Conservation (phyloP, 2,113 vertebrate species). For the Coracopsis vasa region DNA sequence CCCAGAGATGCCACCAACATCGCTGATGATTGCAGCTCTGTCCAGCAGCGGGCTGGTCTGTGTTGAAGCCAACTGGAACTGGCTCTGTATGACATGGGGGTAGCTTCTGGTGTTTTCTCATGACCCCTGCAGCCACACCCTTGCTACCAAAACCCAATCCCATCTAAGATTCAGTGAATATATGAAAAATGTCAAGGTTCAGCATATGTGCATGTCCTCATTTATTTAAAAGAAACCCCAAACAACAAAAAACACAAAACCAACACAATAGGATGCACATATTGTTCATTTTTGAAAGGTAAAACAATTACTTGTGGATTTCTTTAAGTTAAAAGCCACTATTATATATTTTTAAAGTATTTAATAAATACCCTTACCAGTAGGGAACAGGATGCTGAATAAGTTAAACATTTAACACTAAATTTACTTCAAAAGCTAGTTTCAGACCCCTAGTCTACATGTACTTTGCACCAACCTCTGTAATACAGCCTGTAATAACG, state of each 20-base stretch:
- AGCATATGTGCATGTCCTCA: background rate
- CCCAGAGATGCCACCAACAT: background rate
- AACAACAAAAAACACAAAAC: background rate
- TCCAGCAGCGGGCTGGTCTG: background rate
- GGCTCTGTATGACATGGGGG: background rate
- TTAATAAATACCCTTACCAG: background rate
- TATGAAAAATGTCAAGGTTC: background rate
- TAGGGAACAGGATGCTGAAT: background rate
- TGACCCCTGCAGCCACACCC: background rate
- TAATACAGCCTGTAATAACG: background rate
- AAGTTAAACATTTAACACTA: background rate
- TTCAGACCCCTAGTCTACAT: background rate
- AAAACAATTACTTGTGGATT: background rate
- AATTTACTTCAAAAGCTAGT: background rate
- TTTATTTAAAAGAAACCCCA: background rate
- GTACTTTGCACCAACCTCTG: background rate
- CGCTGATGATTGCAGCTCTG: background rate
- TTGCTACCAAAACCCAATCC: background rate
- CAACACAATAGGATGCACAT: background rate
- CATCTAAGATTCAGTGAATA: background rate
- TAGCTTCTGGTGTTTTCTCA: background rate
- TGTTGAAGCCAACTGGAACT: background rate
- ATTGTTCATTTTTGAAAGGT: background rate
- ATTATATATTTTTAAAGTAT: background rate
- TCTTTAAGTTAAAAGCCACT: background rate